A percentile compares a stretch with the other conserved stretches of the same genome.
phyloP scores from a whole-genome alignment of 2,888 invertebrate species.

The Miltochrista miniata region DNA sequence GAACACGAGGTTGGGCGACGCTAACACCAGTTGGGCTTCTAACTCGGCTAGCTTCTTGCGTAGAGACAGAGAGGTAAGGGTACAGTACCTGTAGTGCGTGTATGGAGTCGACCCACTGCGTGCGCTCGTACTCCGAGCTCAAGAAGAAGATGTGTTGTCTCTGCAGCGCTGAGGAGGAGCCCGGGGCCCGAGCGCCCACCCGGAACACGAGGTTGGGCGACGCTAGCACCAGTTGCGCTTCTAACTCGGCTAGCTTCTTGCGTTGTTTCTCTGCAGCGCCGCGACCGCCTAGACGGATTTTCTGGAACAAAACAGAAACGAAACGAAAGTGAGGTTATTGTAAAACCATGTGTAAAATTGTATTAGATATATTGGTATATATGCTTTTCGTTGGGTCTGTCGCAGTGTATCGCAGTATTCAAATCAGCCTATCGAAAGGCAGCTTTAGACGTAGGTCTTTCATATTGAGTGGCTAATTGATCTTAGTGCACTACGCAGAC shows the following conservation, averaged over 20 bases:
- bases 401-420: too few species aligned
- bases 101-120: constrained; percentile 97
- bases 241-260: constrained; percentile 95
- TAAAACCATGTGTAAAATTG: too few species aligned
- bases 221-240: constrained; percentile 94
- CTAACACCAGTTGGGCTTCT: constrained; percentile 94
- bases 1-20: constrained; percentile 94
- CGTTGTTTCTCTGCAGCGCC: constrained; percentile 91
- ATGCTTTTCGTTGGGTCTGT: too few species aligned
- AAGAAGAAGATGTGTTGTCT: constrained; percentile 93
- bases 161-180: constrained; percentile 75
- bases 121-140: constrained; percentile 96
- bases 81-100: constrained; percentile 87
- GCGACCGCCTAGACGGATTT: constrained; percentile 84
- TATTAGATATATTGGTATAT: too few species aligned
- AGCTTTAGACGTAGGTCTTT: too few species aligned
- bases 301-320: constrained; percentile 67
- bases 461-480: too few species aligned
- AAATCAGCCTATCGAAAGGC: too few species aligned
- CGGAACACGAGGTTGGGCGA: constrained; percentile 95
- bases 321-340: not conserved
- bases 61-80: constrained; percentile 7
- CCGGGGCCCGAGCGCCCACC: constrained; percentile 88
- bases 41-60: constrained; percentile 95
- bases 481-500: too few species aligned